Evolutionary conservation across 2,888 invertebrate genomes (phyloP).

Genomic region (Seira musarum): DNA sequence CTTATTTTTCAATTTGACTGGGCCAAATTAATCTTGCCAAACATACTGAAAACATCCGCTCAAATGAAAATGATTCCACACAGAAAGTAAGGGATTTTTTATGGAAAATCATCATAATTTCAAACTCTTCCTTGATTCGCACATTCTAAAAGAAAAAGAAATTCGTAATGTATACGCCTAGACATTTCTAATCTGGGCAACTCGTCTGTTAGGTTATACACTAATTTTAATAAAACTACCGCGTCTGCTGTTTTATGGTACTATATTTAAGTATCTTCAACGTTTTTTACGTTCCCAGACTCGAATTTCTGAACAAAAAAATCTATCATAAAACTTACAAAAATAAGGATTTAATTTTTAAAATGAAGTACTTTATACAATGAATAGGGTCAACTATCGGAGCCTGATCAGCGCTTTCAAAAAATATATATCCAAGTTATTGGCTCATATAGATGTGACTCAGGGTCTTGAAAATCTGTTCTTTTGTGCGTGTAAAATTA

Average conservation of each 20-base stretch:
- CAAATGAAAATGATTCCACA: conserved; percentile 56
- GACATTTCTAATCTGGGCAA: no score
- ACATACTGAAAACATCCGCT: conserved; percentile 53
- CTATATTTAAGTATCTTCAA: no score
- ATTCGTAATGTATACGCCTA: conserved; percentile 47
- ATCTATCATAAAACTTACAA: no score
- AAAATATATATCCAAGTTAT: conserved; percentile 25
- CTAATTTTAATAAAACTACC: no score
- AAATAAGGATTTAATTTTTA: no score
- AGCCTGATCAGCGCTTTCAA: conserved; percentile 57
- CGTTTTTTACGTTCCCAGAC: no score
- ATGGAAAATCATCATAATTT: conserved; percentile 12
- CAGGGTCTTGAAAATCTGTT: conserved; percentile 32
- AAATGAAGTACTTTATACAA: no score
- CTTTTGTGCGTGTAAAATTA: no score
- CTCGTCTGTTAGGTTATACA: no score
- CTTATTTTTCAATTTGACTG: conserved; percentile 30
- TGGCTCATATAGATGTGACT: conserved; percentile 52
- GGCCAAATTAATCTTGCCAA: conserved; percentile 61
- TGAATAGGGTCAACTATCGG: conserved; percentile 42
- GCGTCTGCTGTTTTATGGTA: no score
- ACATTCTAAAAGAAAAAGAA: conserved; percentile 39
- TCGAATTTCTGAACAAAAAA: no score
- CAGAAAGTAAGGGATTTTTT: conserved; percentile 32
- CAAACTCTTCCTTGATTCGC: conserved; percentile 35